These are phyloP conservation scores for Cheirogaleus major DNA, from an alignment of 2,797 vertebrate genomes.

Conservation along the genomic window DNA sequence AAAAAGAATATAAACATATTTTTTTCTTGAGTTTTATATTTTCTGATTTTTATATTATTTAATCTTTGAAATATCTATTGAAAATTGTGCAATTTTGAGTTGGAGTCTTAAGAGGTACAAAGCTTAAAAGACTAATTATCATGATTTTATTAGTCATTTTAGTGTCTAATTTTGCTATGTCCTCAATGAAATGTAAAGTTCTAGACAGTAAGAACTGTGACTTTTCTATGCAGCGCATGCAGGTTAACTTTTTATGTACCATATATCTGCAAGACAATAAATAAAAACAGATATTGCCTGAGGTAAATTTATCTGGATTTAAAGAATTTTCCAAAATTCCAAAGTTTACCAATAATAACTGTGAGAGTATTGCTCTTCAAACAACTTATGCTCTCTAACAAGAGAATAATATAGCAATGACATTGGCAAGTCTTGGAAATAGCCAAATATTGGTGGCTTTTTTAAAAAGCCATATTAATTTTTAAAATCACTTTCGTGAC, in stretches of 20 bases:
- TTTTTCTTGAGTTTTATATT: not conserved
- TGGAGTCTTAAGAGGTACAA: not conserved
- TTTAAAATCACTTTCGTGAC: conserved; percentile 46
- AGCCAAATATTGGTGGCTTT: not conserved
- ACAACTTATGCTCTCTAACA: not conserved
- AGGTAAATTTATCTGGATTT: not conserved
- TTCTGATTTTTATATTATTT: not conserved
- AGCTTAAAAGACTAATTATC: not conserved
- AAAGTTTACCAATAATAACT: not conserved
- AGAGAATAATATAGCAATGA: not conserved
- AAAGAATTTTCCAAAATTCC: conserved; percentile 23
- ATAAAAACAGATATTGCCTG: not conserved
- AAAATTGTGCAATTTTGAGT: not conserved
- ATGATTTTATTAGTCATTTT: not conserved
- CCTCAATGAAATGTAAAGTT: not conserved
- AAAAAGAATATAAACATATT: not conserved
- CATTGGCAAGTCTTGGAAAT: not conserved
- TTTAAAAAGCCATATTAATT: not conserved
- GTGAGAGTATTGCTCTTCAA: not conserved
- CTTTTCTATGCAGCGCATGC: not conserved
- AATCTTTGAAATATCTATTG: conserved; percentile 24
- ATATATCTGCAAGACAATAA: not conserved
- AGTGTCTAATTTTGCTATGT: not conserved
- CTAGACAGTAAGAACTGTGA: not conserved
- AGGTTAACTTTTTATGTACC: not conserved